These are phyloP conservation scores for Isichthys henryi DNA, from an alignment of 2,113 vertebrate genomes.

Conservation along the genomic window DNA sequence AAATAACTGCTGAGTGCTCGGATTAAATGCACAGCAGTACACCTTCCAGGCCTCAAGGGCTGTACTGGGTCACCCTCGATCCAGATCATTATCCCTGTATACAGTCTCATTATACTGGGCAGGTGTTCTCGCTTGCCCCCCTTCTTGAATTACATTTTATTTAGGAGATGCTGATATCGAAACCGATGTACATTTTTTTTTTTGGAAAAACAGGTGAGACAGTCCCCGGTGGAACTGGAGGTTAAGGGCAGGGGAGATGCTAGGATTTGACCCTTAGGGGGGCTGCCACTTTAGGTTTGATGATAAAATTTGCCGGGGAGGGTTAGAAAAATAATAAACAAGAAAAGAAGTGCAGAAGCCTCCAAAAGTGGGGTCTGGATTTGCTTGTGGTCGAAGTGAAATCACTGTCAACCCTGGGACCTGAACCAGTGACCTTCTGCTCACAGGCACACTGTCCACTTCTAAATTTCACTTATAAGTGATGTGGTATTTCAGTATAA, in stretches of 20 bases:
- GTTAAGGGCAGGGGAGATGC: background rate
- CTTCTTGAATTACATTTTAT: background rate
- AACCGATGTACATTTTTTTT: background rate
- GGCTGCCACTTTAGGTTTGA: background rate
- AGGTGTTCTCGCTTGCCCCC: background rate
- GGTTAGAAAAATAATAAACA: background rate
- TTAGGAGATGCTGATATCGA: background rate
- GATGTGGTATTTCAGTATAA: background rate
- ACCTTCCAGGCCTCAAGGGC: background rate
- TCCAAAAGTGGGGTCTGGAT: background rate
- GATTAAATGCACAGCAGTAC: background rate
- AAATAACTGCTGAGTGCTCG: background rate
- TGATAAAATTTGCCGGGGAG: background rate
- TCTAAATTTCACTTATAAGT: background rate
- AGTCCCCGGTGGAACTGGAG: background rate
- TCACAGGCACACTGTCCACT: background rate
- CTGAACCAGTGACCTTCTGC: background rate
- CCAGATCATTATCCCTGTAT: background rate
- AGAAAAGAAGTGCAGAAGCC: background rate
- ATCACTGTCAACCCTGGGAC: background rate
- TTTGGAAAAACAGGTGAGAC: background rate
- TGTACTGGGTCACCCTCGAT: background rate
- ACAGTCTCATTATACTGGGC: background rate
- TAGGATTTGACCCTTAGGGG: background rate
- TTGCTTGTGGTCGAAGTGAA: background rate